Evolutionary conservation across 2,797 vertebrate genomes (phyloP).

Genomic region (Oryzias sinensis): DNA sequence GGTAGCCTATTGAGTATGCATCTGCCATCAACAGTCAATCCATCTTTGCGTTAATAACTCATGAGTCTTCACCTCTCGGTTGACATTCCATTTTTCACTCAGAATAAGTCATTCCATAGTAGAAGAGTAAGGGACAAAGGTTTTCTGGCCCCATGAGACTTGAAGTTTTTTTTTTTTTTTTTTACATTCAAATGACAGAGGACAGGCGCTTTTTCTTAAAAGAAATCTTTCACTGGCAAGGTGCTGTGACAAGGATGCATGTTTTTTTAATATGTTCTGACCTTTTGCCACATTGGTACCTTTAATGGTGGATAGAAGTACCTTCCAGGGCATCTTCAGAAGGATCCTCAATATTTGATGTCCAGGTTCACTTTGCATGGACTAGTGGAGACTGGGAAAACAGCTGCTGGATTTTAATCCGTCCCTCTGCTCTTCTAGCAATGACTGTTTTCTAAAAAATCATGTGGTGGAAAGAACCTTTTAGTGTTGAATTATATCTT

Average conservation of each 20-base stretch:
- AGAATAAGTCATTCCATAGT: conserved; percentile 59
- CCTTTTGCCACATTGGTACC: conserved; percentile 51
- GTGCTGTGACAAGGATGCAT: conserved; percentile 35
- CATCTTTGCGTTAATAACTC: conserved; percentile 66
- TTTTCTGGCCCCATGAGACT: conserved; percentile 41
- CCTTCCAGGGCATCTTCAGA: conserved; percentile 32
- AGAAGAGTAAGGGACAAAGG: conserved; percentile 40
- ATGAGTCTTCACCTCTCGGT: conserved; percentile 52
- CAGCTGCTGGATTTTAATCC: conserved; percentile 4
- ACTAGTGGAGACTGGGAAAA: conserved; percentile 21
- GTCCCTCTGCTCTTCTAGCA: conserved; percentile 4
- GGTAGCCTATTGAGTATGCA: conserved; percentile 21
- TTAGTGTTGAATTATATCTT: not conserved
- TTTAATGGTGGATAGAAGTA: conserved; percentile 55
- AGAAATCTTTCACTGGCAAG: conserved; percentile 19
- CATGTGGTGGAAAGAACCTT: not conserved
- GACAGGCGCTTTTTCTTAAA: conserved; percentile 32
- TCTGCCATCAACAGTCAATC: conserved; percentile 78
- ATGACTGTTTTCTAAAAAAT: not conserved
- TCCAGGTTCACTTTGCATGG: conserved; percentile 30
- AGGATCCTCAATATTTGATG: conserved; percentile 63
- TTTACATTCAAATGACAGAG: conserved; percentile 49
- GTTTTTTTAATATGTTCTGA: conserved; percentile 48
- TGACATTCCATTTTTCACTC: conserved; percentile 44
- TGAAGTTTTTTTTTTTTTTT: conserved; percentile 58